Percentiles rank a stretch among this genome's conserved stretches.
These are phyloP conservation scores for Nannospalax galili DNA, from an alignment of 2,113 vertebrate genomes.

Conservation along the genomic window DNA sequence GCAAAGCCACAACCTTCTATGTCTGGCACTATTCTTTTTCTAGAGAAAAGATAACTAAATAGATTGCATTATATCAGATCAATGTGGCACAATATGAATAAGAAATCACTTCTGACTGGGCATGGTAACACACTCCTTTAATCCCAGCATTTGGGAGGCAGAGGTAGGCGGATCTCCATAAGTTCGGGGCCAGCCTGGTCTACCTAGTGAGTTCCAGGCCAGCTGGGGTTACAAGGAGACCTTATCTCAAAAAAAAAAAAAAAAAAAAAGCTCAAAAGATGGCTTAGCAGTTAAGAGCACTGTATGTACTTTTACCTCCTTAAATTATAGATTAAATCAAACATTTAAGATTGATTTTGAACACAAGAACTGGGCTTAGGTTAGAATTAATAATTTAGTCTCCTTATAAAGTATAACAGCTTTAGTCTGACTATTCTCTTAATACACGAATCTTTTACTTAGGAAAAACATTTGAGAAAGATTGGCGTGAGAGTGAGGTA, in stretches of 20 bases:
- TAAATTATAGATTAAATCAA: not conserved
- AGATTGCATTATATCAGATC: not conserved
- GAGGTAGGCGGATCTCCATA: too few relatives aligned
- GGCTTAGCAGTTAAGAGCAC: too few relatives aligned
- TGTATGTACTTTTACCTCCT: not conserved
- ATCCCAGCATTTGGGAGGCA: too few relatives aligned
- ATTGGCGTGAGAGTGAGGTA: not conserved
- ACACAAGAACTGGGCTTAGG: not conserved
- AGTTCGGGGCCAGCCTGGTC: too few relatives aligned
- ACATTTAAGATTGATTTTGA: not conserved
- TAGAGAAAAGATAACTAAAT: slow-evolving; percentile 2
- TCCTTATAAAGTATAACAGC: slow-evolving; percentile 6
- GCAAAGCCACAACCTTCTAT: not conserved
- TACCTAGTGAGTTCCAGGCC: too few relatives aligned
- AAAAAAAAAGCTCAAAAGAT: too few relatives aligned
- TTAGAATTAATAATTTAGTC: not conserved
- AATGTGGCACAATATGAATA: not conserved
- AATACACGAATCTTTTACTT: not conserved
- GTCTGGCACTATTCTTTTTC: not conserved
- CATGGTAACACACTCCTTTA: too few relatives aligned
- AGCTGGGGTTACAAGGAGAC: too few relatives aligned
- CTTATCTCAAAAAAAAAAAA: too few relatives aligned
- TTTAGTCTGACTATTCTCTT: not conserved
- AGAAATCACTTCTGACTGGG: not conserved
- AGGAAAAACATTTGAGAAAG: slow-evolving; percentile 39